Evolutionary conservation across 2,797 vertebrate species (phyloP), one percentile per base, ranked within the genome.

Genomic region (Acanthurus leucopareius): DNA sequence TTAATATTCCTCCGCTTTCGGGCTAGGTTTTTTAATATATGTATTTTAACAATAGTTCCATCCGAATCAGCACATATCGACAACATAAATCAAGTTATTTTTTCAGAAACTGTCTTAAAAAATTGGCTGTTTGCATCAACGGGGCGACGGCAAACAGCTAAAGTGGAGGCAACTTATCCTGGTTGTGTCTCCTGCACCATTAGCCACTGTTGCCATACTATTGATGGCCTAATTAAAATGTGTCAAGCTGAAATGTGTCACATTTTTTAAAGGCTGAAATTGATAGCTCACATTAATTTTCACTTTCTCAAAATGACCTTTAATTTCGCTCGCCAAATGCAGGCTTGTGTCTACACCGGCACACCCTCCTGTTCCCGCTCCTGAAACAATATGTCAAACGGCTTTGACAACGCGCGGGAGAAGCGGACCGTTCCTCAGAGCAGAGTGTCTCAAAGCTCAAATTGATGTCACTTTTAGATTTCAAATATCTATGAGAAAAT

Each of bases 191-290:
- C 65, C 78, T 80, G 91, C 92, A 71, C 91, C 91, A 93, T 94
- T 94, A 94, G 92, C 90, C 84, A 77, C 86, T 86, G 88, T 90
- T 88, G 90, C 89, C 83, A 62, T 64, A 71, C 89, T 94, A 94
- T 92, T 94, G 93, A 94, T 95, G 91, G 91, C 87, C 92, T 94
- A 94, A 95, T 95, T 94, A 95, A 93, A 93, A 93, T 58, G 86
- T 94, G 93, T 93, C 93, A 92, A 85, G 64, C 85, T 91, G 88
- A 94, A 93, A 91, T 86, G 89, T 92, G 93, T 93, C 93, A 94
- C 83, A 75, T 89, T 90, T 89, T 88, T 89, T 81, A 84, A 91
- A 91, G 86, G 80, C 89, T 79, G 80, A 86, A 94, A 94, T 94
- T 93, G 92, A 95, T 94, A 90, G 92, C 90, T 85, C 86, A 87